Conservation (phyloP, 2,888 invertebrate species). For the Polymixis lichenea region DNA sequence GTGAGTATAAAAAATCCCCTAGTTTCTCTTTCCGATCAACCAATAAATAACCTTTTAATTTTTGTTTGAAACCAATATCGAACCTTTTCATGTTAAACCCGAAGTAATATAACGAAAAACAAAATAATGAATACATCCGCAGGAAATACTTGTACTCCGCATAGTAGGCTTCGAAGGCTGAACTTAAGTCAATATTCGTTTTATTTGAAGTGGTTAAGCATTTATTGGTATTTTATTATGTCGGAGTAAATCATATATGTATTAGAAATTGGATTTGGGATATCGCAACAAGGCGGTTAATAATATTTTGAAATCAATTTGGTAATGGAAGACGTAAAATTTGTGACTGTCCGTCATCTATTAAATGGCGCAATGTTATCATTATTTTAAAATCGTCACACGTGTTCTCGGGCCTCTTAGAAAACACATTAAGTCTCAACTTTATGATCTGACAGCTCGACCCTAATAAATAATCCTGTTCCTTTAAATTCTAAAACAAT, state of each 20-base stretch:
- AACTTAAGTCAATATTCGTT: conserved; percentile 47
- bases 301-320: conserved; percentile 40
- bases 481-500: too few species aligned
- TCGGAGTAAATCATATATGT: conserved; percentile 53
- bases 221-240: conserved; percentile 63
- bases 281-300: conserved; percentile 8
- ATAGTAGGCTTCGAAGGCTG: conserved; percentile 22
- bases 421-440: too few species aligned
- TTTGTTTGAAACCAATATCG: not conserved
- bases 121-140: conserved; percentile 22
- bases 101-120: not conserved
- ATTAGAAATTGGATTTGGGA: conserved; percentile 34
- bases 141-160: not conserved
- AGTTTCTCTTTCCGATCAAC: not conserved
- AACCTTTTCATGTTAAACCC: not conserved
- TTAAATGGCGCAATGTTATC: too few species aligned
- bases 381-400: too few species aligned
- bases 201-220: conserved; percentile 55
- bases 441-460: too few species aligned
- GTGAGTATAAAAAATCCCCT: not conserved
- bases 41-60: not conserved
- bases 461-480: too few species aligned
- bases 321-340: conserved; percentile 4
- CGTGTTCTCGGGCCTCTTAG: too few species aligned
- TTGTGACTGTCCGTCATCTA: too few species aligned